Evolutionary conservation across 2,113 vertebrate genomes (phyloP).

Genomic region (Castor canadensis): DNA sequence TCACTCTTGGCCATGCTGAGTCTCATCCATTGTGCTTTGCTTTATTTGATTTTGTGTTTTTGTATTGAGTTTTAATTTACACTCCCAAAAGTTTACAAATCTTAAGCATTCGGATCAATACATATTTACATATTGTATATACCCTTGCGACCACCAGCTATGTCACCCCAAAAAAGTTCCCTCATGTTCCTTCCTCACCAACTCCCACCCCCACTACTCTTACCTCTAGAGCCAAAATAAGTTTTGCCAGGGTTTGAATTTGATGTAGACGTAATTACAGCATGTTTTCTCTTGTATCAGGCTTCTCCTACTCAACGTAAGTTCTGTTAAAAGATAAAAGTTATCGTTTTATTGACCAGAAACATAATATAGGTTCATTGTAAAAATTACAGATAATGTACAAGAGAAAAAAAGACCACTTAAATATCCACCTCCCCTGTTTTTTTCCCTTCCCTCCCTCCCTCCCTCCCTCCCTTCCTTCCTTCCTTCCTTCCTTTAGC

Average conservation of each 20-base stretch:
- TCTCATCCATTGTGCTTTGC: background rate
- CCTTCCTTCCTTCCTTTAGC: background rate
- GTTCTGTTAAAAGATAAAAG: background rate
- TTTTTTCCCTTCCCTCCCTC: background rate
- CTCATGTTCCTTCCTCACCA: background rate
- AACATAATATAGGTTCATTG: background rate
- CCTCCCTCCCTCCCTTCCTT: background rate
- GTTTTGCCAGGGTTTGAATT: background rate
- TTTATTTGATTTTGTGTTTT: background rate
- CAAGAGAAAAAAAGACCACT: background rate
- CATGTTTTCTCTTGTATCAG: background rate
- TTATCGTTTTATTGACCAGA: background rate
- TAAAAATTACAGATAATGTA: background rate
- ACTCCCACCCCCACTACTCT: fast-evolving
- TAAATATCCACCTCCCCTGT: too few species aligned
- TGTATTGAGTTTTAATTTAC: background rate
- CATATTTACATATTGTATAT: fast-evolving
- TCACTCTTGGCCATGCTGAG: background rate
- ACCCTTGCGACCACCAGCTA: fast-evolving
- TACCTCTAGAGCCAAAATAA: background rate
- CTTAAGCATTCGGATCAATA: background rate
- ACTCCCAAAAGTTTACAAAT: background rate
- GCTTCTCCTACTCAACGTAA: background rate
- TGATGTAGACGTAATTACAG: background rate
- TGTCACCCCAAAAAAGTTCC: background rate